Percentiles rank a stretch among this genome's conserved stretches.
Evolutionary conservation across 2,113 vertebrate genomes (phyloP).

Genomic region (Entosphenus tridentatus): DNA sequence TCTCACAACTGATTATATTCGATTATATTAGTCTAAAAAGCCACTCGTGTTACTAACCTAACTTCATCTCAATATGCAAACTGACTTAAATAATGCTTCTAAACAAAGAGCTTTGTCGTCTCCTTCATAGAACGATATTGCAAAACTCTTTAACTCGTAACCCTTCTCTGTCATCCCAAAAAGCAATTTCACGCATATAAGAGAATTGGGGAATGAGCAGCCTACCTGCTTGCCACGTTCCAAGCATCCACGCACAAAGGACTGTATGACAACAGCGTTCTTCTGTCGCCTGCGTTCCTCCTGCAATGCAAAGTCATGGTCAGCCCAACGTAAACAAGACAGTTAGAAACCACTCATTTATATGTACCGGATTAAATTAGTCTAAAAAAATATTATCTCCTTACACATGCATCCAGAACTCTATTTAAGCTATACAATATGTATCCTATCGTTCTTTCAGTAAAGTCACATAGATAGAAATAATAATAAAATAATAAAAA

Average conservation of each 20-base stretch:
- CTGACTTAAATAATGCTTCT: no score
- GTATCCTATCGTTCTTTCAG: background rate
- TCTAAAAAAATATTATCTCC: background rate
- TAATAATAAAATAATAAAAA: background rate
- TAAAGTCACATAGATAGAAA: background rate
- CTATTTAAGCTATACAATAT: conserved; percentile 6
- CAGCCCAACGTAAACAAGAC: background rate
- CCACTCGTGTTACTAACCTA: no score
- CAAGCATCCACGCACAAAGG: conserved; percentile 68
- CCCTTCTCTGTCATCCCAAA: no score
- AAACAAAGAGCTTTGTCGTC: no score
- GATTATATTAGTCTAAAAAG: no score
- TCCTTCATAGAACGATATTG: no score
- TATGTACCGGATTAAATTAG: background rate
- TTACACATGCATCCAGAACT: background rate
- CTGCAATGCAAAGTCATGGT: conserved; percentile 15
- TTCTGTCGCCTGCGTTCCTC: conserved; percentile 81
- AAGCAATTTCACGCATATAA: no score
- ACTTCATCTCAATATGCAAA: no score
- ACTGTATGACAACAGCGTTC: conserved; percentile 89
- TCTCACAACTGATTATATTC: no score
- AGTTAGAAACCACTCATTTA: background rate
- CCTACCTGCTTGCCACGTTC: conserved; percentile 69
- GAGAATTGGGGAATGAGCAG: no score
- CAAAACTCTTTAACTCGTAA: no score